Evolutionary conservation across 2,113 vertebrate species (phyloP), one percentile per base, ranked within the genome.

Genomic region (Epinephelus cyanopodus): DNA sequence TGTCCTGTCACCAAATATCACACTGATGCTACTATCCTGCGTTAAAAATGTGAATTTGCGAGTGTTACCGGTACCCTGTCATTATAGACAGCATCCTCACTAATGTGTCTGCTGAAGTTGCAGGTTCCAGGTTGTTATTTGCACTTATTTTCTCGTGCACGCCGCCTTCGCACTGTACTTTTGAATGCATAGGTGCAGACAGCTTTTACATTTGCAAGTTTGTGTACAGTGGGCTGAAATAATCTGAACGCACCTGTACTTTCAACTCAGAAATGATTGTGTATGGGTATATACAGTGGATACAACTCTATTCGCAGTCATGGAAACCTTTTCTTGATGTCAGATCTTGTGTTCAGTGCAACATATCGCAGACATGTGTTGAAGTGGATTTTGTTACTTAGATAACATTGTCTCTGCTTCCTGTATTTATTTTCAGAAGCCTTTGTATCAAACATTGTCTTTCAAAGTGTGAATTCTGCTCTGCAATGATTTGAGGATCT

Each of bases 91-190:
- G 61, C n/a, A 25, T 77, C 37, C 27, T 65, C 11, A 27, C 69
- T 33, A 56, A 61, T 79, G 27, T 3, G n/a, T 72, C 66, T 74
- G 78, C 73, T 87, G 83, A 86, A 85, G 67, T 75, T 79, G 74
- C 77, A 85, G 76, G 75, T 80, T 80, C 52, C 62, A 61, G 62
- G 45, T 60, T 80, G 71, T 82, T 84, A 69, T 70, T 67, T 92
- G 74, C 23, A 53, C 54, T 64, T 68, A 69, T 87, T 85, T 52
- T 39, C 65, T 63, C 57, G 6, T 18, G 53, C 60, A 42, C 63
- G 29, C 57, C 48, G 54, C 67, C 68, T 39, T 73, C 65, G 42
- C 56, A 13, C 25, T 19, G 18, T 64, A 63, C 47, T 69, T 79
- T 61, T 69, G 66, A 52, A 77, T 56, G 69, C 68, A 70, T 47